phyloP scores from a whole-genome alignment of 2,113 vertebrate species.

The Thalassarche chlororhynchos region DNA sequence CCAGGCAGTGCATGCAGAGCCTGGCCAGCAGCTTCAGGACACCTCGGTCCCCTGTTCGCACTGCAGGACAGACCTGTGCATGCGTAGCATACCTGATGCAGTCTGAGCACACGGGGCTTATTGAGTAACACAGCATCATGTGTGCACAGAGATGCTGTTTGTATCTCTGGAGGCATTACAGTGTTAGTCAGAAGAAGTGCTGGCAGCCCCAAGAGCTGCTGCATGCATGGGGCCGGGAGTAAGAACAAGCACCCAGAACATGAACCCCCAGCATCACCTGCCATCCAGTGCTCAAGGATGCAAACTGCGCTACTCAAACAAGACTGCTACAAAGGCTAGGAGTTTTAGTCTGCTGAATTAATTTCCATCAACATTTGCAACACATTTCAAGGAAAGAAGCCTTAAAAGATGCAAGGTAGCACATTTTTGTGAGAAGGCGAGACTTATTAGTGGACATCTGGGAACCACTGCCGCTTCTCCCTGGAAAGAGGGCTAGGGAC shows the following conservation, averaged over 20 bases:
- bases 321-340: background rate
- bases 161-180: accelerated
- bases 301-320: background rate
- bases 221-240: background rate
- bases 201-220: background rate
- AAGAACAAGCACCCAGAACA: accelerated
- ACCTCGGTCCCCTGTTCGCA: accelerated
- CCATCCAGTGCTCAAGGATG: background rate
- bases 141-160: background rate
- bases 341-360: background rate
- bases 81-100: accelerated
- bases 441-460: background rate
- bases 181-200: background rate
- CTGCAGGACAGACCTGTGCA: background rate
- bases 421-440: background rate
- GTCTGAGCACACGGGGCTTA: accelerated
- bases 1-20: background rate
- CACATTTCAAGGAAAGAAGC: background rate
- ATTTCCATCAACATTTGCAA: background rate
- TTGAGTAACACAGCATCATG: accelerated
- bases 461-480: background rate
- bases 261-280: background rate
- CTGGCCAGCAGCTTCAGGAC: background rate
- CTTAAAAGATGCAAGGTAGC: background rate
- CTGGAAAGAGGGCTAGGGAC: background rate